Conservation (phyloP, 23 tunicate genomes). For the Clavelina lepadiformis region DNA sequence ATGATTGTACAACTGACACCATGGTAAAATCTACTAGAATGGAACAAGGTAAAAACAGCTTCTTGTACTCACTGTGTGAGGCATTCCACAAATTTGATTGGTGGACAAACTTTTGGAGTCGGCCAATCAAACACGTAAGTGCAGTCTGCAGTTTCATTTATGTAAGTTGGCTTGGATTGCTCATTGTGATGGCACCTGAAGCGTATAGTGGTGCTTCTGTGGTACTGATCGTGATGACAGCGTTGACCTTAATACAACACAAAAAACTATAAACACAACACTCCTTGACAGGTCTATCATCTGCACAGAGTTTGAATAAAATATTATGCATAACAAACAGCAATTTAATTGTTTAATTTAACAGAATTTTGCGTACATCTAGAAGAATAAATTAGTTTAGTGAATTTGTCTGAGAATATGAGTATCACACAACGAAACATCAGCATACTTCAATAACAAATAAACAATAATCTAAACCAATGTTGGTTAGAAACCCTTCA, state of each 20-base stretch:
- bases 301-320: neutral
- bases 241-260: constrained; percentile 19
- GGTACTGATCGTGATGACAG: constrained; percentile 28
- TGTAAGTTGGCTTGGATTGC: constrained; percentile 35
- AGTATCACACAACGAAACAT: no score
- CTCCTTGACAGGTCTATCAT: neutral
- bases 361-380: no score
- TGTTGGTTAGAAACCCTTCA: no score
- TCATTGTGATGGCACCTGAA: constrained; percentile 51
- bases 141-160: constrained; percentile 61
- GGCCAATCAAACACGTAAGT: constrained; percentile 66
- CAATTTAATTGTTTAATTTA: neutral
- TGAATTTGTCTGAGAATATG: no score
- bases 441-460: no score
- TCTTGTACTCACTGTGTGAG: constrained; percentile 39
- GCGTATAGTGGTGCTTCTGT: constrained; percentile 28
- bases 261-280: neutral
- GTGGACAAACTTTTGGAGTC: constrained; percentile 76
- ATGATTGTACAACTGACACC: no score
- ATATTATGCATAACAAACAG: neutral
- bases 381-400: no score
- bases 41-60: neutral
- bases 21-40: no score
- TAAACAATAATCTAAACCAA: no score
- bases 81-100: constrained; percentile 58